phyloP scores from a whole-genome alignment of 2,888 invertebrate genomes.

The Thereva unica region DNA sequence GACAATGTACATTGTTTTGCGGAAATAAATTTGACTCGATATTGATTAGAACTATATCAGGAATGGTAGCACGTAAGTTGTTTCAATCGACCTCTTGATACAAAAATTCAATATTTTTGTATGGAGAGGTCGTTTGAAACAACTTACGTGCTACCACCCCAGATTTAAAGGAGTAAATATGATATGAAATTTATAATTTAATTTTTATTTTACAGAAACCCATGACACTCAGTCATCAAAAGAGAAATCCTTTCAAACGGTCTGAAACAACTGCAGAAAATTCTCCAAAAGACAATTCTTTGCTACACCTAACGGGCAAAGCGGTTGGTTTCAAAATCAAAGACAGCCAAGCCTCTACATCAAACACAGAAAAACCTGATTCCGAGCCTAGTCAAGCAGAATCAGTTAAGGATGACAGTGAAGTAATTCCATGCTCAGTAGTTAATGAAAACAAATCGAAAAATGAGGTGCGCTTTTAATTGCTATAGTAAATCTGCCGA shows the following conservation, averaged over 20 bases:
- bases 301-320: constrained; percentile 50
- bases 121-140: not conserved
- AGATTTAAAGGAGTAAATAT: not conserved
- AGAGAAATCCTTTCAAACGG: constrained; percentile 62
- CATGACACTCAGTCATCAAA: constrained; percentile 52
- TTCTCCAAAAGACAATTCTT: constrained; percentile 50
- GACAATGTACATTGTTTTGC: too few relatives aligned
- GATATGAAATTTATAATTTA: constrained; percentile 11
- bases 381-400: constrained; percentile 21
- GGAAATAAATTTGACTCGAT: too few relatives aligned
- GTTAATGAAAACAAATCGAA: constrained; percentile 42
- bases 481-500: not conserved
- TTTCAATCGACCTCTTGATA: too few relatives aligned
- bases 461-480: constrained; percentile 40
- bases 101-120: not conserved
- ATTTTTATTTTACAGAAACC: constrained; percentile 46
- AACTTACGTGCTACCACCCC: too few relatives aligned
- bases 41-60: too few relatives aligned
- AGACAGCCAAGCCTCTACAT: constrained; percentile 19
- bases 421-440: constrained; percentile 39
- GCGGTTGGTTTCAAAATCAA: constrained; percentile 42
- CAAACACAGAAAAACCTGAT: not conserved
- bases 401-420: constrained; percentile 12
- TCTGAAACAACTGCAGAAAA: constrained; percentile 55
- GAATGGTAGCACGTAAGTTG: too few relatives aligned